A percentile compares a stretch with the other conserved stretches of the same genome.
phyloP scores from a whole-genome alignment of 2,888 invertebrate species.

The Slavum lentiscoides region DNA sequence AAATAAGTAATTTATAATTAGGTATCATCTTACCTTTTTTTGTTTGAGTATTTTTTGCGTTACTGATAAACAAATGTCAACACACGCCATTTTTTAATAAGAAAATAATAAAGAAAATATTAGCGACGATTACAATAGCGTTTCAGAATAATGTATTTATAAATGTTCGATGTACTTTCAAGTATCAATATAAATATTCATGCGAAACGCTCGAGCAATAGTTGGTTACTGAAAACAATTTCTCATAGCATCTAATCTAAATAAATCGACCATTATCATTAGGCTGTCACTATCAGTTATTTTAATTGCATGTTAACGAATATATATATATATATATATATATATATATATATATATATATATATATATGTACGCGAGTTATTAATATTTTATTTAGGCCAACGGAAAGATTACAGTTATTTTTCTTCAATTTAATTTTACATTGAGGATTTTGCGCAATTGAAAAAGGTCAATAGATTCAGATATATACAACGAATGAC shows the following conservation, averaged over 20 bases:
- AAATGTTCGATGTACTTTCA: neutral
- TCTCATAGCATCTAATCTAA: neutral
- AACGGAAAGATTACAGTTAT: conserved; percentile 15
- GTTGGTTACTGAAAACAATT: conserved; percentile 24
- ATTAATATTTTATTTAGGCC: conserved; percentile 5
- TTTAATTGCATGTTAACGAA: conserved; percentile 33
- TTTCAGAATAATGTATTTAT: neutral
- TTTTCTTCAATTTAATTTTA: neutral
- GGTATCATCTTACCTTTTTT: conserved; percentile 33
- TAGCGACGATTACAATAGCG: neutral
- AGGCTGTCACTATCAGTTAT: conserved; percentile 19
- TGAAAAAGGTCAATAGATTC: conserved; percentile 22
- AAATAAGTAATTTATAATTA: no score
- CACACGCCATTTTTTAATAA: conserved; percentile 17
- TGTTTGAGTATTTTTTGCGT: conserved; percentile 47
- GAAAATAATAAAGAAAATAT: neutral
- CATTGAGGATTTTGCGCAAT: neutral
- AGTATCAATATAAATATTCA: conserved; percentile 5
- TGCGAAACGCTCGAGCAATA: conserved; percentile 21
- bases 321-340: neutral
- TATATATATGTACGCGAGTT: neutral
- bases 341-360: neutral
- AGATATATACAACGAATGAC: conserved; percentile 1
- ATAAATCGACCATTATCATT: conserved; percentile 37
- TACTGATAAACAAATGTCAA: conserved; percentile 29